Evolutionary conservation across 2,113 vertebrate genomes (phyloP).

Genomic region (Serinus canaria): DNA sequence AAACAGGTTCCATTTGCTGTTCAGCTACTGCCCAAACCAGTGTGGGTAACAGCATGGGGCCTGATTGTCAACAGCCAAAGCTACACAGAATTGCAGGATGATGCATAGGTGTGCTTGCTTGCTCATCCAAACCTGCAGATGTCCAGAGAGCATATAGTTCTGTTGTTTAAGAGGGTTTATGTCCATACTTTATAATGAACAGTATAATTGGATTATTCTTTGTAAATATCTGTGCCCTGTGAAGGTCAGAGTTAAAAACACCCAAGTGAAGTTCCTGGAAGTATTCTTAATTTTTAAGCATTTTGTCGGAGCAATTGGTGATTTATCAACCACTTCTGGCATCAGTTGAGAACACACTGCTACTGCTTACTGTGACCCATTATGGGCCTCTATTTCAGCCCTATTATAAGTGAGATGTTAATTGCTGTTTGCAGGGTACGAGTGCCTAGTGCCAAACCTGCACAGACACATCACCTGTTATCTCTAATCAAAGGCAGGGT

Average conservation of each 20-base stretch:
- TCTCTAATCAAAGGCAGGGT: neutral
- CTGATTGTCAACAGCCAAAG: neutral
- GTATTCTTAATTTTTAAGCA: neutral
- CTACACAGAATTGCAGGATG: fast-evolving
- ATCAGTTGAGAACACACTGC: neutral
- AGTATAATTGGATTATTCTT: neutral
- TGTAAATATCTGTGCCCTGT: neutral
- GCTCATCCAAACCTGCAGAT: neutral
- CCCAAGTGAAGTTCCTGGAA: neutral
- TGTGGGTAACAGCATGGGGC: fast-evolving
- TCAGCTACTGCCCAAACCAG: neutral
- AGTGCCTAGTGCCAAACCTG: neutral
- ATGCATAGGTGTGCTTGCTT: neutral
- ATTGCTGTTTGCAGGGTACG: neutral
- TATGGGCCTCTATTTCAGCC: neutral
- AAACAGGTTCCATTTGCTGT: neutral
- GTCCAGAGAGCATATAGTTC: neutral
- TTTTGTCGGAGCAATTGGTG: neutral
- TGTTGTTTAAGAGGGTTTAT: neutral
- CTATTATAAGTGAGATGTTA: neutral
- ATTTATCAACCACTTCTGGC: neutral
- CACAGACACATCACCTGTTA: neutral
- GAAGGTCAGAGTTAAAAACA: neutral
- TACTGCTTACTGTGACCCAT: neutral
- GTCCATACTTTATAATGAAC: neutral